Evolutionary conservation across 2,113 vertebrate species (phyloP).

Genomic region (Clarias gariepinus): DNA sequence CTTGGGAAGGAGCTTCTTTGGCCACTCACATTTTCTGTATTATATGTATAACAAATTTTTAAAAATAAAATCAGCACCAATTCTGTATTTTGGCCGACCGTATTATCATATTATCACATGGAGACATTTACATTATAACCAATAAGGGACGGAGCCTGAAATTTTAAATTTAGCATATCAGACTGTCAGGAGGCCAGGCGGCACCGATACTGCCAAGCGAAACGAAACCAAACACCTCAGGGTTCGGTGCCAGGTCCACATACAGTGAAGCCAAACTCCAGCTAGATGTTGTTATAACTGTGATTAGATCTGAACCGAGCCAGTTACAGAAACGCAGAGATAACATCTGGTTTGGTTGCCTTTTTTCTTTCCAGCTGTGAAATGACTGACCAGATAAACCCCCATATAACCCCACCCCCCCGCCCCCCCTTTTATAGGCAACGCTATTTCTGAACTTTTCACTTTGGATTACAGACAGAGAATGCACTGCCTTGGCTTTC

Average conservation of each 20-base stretch:
- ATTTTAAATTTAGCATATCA: not conserved
- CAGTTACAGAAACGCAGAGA: not conserved
- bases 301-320: not conserved
- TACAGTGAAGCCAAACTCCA: not conserved
- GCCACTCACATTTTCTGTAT: too few relatives aligned
- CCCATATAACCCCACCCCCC: too few relatives aligned
- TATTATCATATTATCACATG: not conserved
- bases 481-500: slow-evolving; percentile 10
- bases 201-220: not conserved
- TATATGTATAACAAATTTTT: too few relatives aligned
- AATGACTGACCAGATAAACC: not conserved
- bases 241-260: not conserved
- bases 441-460: slow-evolving; percentile 9
- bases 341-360: not conserved
- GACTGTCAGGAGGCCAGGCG: not conserved
- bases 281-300: not conserved
- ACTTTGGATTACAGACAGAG: not conserved
- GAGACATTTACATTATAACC: not conserved
- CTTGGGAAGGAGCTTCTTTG: too few relatives aligned
- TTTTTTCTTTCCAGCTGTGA: not conserved
- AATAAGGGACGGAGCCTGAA: too few relatives aligned
- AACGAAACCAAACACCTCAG: not conserved
- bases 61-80: too few relatives aligned
- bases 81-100: too few relatives aligned
- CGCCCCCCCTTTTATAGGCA: not conserved